Percentiles rank a stretch among this genome's conserved stretches.
These are phyloP conservation scores for Arctia plantaginis DNA, from an alignment of 2,888 invertebrate species.

Conservation along the genomic window DNA sequence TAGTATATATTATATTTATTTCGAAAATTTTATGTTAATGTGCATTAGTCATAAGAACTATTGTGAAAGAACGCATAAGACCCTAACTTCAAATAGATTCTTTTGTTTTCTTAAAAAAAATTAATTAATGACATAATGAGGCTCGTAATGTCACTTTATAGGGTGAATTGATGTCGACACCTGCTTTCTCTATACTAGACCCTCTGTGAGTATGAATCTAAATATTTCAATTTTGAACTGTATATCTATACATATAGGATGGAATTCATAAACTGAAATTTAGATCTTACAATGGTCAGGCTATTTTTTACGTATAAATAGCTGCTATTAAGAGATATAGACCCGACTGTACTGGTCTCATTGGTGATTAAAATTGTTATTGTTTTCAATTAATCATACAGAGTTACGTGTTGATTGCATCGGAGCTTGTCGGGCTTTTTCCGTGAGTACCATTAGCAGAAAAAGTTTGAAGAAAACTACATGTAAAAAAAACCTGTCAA, in stretches of 20 bases:
- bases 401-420: slow-evolving; percentile 74
- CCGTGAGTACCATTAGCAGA: slow-evolving; percentile 62
- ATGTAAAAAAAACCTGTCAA: not conserved
- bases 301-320: slow-evolving; percentile 42
- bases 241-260: slow-evolving; percentile 17
- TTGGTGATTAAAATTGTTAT: slow-evolving; percentile 72
- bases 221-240: slow-evolving; percentile 7
- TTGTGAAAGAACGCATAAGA: not conserved
- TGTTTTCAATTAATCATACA: slow-evolving; percentile 78
- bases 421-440: slow-evolving; percentile 71
- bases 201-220: slow-evolving; percentile 25
- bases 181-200: slow-evolving; percentile 29
- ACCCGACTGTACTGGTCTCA: slow-evolving; percentile 45
- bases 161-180: slow-evolving; percentile 35
- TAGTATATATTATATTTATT: no score
- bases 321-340: slow-evolving; percentile 48
- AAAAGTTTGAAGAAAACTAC: not conserved
- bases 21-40: no score
- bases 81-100: not conserved
- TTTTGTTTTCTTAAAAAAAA: not conserved
- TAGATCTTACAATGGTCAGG: slow-evolving; percentile 15
- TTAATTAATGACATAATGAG: slow-evolving; percentile 33
- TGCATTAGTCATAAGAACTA: not conserved
- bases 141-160: slow-evolving; percentile 41
- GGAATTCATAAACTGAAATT: not conserved